Conservation (phyloP, 2,113 vertebrate species). For the Rostratula benghalensis region DNA sequence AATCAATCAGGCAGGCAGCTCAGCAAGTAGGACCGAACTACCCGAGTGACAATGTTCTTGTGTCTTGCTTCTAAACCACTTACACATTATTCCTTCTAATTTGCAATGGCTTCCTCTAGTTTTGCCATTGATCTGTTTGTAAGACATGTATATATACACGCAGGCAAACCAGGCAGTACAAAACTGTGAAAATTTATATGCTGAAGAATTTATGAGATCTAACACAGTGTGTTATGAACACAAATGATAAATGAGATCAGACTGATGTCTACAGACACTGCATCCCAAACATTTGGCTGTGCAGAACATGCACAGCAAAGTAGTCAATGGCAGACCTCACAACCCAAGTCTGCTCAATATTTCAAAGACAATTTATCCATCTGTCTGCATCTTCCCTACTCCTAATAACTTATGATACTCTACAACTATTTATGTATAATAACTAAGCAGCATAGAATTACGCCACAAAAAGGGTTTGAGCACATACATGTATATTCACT, state of each 20-base stretch:
- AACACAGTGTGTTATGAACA: background rate
- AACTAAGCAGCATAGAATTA: background rate
- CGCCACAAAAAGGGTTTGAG: background rate
- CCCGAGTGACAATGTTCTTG: background rate
- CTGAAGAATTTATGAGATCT: background rate
- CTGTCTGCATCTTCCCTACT: background rate
- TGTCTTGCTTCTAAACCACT: background rate
- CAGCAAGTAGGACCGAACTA: background rate
- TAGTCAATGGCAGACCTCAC: background rate
- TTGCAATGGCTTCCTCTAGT: background rate
- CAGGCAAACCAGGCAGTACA: background rate
- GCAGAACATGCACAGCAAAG: background rate
- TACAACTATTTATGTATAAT: background rate
- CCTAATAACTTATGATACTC: background rate
- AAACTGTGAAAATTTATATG: background rate
- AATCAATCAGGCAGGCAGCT: background rate
- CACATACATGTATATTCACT: background rate
- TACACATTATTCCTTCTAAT: background rate
- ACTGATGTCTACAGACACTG: background rate
- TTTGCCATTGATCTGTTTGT: background rate
- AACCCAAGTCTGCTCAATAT: background rate
- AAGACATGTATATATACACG: background rate
- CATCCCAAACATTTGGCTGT: background rate
- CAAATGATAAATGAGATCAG: background rate
- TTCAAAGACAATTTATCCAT: background rate